Base-by-base conservation (phyloP, 2,888 invertebrate species). In the Meteorus cinctellus region DNA sequence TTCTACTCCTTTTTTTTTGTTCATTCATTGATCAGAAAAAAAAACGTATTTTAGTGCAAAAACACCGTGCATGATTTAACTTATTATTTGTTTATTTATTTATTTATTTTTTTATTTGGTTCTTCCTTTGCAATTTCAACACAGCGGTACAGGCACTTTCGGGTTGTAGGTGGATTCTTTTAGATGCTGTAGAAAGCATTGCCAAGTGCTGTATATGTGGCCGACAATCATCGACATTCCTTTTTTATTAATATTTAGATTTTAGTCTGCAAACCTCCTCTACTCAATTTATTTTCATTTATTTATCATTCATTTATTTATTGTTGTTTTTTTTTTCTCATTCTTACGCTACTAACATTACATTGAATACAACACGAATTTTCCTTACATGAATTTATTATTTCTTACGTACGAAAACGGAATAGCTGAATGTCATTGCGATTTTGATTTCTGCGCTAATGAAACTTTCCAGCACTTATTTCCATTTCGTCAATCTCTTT, bases 191-290 rank as follows among this genome's bases (percentile, higher is more conserved):
- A 88, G 86, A 83, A 84, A 89, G 89, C 89, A 89, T 89, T 90
- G 89, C 89, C 89, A 89, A 89, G 89, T 89, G 89, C 87, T 89
- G 86, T 88, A 89, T 89, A 88, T 89, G 89, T 89, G 89, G 76
- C 89, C 88, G 88, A 89, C 89, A 89, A 89, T 90, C 88, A 89
- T 87, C 87, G 86, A 88, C 85, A 86, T 88, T 88, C 87, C 87
- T 88, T 86, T 24, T 34, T 8, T 8, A 34, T 84, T 55, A 55
- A 55, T 55, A 55, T 19, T 41, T 41, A 84, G 83, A 84, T 86
- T 86, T 82, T 83, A 79, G 79, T 83, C 76, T 78, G 81, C 55
- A 84, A 84, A 81, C 80, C 83, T 84, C 81, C 81, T 83, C 81
- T 84, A 82, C 81, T 83, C 80, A 71, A 72, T 77, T 73, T 45